Conservation (phyloP, 2,797 vertebrate genomes). For the Poecilia gillii region DNA sequence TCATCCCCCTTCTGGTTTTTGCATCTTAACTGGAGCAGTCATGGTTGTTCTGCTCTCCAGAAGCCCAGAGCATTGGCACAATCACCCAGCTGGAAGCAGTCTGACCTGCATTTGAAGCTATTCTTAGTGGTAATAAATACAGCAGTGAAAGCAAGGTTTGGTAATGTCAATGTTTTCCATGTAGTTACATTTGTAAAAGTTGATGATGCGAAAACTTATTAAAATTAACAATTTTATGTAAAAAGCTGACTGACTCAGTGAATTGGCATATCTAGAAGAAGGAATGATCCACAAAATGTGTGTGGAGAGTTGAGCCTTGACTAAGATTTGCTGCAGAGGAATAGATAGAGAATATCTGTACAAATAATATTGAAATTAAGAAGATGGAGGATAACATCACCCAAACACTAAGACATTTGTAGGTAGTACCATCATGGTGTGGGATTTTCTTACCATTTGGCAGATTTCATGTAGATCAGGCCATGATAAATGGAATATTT, state of each 20-base stretch:
- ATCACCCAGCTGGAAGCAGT: constrained; percentile 33
- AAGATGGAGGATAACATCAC: not conserved
- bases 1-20: constrained; percentile 37
- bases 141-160: not conserved
- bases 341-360: too few species aligned
- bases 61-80: constrained; percentile 28
- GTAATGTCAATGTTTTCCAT: not conserved
- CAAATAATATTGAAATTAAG: not conserved
- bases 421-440: not conserved
- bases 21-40: constrained; percentile 53
- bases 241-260: not conserved
- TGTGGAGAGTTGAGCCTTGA: too few species aligned
- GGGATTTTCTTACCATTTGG: not conserved
- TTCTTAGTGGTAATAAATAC: not conserved
- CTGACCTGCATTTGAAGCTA: constrained; percentile 51
- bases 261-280: not conserved
- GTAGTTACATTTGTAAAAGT: not conserved
- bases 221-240: too few species aligned
- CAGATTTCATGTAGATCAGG: not conserved
- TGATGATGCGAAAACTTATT: not conserved
- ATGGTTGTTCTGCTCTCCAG: constrained; percentile 33
- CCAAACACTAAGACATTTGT: not conserved
- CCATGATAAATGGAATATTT: not conserved
- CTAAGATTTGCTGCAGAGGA: not conserved
- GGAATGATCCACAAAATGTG: not conserved